Evolutionary conservation across 2,113 vertebrate species (phyloP), one percentile per base, ranked within the genome.

Genomic region (Sapayoa aenigma): DNA sequence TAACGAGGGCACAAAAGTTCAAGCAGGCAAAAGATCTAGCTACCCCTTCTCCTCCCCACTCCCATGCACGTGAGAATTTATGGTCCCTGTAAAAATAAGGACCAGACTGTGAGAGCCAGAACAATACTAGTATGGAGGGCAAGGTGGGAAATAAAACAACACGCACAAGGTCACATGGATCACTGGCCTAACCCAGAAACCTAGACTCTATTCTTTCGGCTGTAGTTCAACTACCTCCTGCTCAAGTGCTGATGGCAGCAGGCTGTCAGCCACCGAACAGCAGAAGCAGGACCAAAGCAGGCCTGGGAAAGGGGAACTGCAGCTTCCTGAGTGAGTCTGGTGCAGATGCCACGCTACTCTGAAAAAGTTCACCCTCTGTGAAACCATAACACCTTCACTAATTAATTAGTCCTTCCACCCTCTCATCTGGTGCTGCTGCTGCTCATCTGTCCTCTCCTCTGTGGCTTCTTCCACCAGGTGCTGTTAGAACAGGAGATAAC

Each of bases 241-340:
- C 82, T 52, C 67, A 87, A 76, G 49, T n/a, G 67, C 21, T 0
- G 0, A 37, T 1, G 12, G n/a, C 5, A 3, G 46, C 42, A 69
- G 39, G 58, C 49, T 73, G 72, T 30, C 53, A 73, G 76, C 50
- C 47, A 46, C 50, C 9, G 0, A 56, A 39, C n/a, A 37, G 47
- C 49, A 84, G 63, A 90, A 80, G 50, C 24, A 39, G 37, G 27
- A 68, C 50, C 85, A 95, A 73, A 67, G 16, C 39, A 55, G 60
- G 35, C 65, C 86, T 90, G 73, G 72, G 76, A 92, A 97, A 93
- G 73, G 30, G 60, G 94, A 96, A 94, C 85, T 76, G 71, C 79
- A 93, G 75, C 88, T 77, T 94, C 56, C 42, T 71, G 56, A 84
- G 35, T 0, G 2, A 95, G 59, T 17, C 55, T 15, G 9, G 85